Evolutionary conservation across 2,113 vertebrate species (phyloP), one percentile per base, ranked within the genome.

Genomic region (Colossoma macropomum): DNA sequence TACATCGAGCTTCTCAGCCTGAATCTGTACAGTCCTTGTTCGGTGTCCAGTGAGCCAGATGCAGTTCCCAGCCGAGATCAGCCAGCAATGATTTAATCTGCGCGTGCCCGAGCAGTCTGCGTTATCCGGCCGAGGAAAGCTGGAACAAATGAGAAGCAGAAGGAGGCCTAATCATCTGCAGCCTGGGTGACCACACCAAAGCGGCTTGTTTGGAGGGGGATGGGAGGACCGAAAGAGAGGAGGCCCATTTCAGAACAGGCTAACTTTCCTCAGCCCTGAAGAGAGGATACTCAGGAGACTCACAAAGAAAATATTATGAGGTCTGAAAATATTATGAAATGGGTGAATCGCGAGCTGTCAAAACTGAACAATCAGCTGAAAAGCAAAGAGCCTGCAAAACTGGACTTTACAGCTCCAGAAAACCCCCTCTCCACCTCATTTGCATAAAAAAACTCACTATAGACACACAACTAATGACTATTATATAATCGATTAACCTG

Each of bases 271-370:
- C 62, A 34, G 48, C 30, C 50, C 1, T 50, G 27, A 72, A 23
- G 34, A 45, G 32, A 62, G 84, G 87, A 88, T 90, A 93, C 84
- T 54, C 84, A 87, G 91, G 87, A 91, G 75, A 78, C 85, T 90
- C 83, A 59, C 25, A 77, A 79, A 50, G 65, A 86, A 86, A 87
- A 75, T 84, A 89, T 88, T 87, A 84, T 74, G 66, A 81, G 79
- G 45, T 80, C 70, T 77, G 52, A 72, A 80, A 78, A 16, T 6
- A 17, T 54, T 54, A 19, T 21, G 19, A 75, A 63, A 79, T 50
- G 28, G 75, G 74, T 50, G 34, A 83, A 65, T 83, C 28, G 65
- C 45, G n/a, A 74, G 45, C 23, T 65, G 83, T 73, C 32, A 78
- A 48, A 78, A 38, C 59, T 48, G 25, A 86, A 52, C 8, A 41